Evolutionary conservation across 2,113 vertebrate genomes (phyloP).

Genomic region (Grammomys dolichurus): DNA sequence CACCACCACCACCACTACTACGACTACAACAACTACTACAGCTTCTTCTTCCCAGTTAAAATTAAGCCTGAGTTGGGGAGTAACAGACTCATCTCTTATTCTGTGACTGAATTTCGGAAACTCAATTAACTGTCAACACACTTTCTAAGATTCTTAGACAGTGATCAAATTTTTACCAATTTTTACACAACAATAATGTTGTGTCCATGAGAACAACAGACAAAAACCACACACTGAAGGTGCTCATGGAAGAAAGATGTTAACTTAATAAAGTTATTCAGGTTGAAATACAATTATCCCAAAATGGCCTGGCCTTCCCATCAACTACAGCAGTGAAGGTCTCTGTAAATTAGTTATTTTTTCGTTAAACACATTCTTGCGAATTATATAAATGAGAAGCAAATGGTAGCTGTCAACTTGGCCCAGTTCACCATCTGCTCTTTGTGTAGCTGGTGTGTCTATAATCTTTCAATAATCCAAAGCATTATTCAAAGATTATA

Average conservation of each 20-base stretch:
- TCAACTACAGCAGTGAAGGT: constrained; percentile 22
- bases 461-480: constrained; percentile 39
- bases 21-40: neutral
- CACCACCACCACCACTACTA: too few species aligned
- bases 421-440: constrained; percentile 81
- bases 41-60: neutral
- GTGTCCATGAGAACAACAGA: neutral
- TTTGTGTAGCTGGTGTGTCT: constrained; percentile 71
- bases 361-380: constrained; percentile 57
- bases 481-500: constrained; percentile 82
- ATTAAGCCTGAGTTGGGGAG: neutral
- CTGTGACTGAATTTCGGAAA: neutral
- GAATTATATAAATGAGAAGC: constrained; percentile 78
- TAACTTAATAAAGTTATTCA: constrained; percentile 58
- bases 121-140: neutral
- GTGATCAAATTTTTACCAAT: constrained; percentile 6
- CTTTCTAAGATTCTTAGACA: neutral
- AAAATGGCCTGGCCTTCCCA: constrained; percentile 37
- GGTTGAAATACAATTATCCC: constrained; percentile 14
- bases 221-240: neutral
- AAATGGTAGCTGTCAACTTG: constrained; percentile 79
- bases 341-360: neutral
- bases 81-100: neutral
- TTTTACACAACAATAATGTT: neutral
- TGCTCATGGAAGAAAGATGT: neutral